A percentile compares a stretch with the other conserved stretches of the same genome.
Evolutionary conservation across 2,113 vertebrate genomes (phyloP).

Genomic region (Cygnus buccinator): DNA sequence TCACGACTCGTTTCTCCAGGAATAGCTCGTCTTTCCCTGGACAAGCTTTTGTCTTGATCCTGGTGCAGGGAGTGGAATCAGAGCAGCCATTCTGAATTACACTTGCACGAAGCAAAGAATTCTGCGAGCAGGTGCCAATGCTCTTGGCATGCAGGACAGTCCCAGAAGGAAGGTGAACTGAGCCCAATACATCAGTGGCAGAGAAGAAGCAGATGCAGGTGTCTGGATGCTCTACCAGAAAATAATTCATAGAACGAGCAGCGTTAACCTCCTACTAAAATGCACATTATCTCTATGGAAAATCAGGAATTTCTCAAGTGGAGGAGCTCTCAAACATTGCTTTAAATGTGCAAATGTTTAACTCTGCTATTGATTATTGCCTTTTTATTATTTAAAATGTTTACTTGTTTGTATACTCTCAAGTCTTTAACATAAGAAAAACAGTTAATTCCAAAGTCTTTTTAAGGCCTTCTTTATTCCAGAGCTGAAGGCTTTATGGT

Average conservation of each 20-base stretch:
- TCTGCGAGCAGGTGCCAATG: fast-evolving
- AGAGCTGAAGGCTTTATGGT: background rate
- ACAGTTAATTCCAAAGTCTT: background rate
- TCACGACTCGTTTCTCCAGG: background rate
- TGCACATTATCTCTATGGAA: background rate
- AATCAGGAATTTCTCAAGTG: background rate
- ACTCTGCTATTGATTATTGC: background rate
- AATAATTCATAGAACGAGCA: background rate
- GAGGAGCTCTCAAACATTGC: background rate
- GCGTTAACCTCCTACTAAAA: background rate
- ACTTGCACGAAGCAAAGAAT: background rate
- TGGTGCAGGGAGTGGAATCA: background rate
- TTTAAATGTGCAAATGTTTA: background rate
- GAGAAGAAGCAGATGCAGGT: background rate
- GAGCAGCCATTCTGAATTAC: background rate
- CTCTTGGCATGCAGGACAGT: background rate
- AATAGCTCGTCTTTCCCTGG: background rate
- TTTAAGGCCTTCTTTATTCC: background rate
- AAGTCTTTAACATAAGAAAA: background rate
- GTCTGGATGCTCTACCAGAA: background rate
- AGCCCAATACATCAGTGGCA: background rate
- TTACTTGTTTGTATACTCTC: background rate
- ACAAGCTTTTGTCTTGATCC: background rate
- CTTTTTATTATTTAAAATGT: background rate
- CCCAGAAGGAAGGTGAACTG: background rate